These are phyloP conservation scores for Cotesia chilonis DNA, from an alignment of 1,140 invertebrate species.

Conservation along the genomic window DNA sequence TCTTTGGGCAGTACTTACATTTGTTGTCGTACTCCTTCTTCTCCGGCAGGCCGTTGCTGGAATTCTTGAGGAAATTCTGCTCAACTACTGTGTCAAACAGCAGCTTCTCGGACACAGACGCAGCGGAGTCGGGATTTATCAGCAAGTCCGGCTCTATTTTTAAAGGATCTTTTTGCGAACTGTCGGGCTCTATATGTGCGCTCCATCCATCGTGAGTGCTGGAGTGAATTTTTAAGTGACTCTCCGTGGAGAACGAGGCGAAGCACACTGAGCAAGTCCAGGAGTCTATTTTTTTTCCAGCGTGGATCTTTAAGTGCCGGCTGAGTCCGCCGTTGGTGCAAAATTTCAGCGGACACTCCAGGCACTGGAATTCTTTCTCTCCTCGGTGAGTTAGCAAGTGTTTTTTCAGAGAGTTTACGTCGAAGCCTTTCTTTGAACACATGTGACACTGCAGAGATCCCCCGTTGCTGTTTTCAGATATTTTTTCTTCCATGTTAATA, in stretches of 20 bases:
- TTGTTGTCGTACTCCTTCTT: conserved; percentile 61
- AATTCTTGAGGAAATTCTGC: conserved; percentile 20
- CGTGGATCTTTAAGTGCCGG: conserved; percentile 63
- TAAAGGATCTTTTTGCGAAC: conserved; percentile 39
- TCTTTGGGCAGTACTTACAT: conserved; percentile 69
- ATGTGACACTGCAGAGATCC: conserved; percentile 50
- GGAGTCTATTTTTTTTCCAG: conserved; percentile 39
- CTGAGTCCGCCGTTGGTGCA: conserved; percentile 60
- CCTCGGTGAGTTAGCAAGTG: conserved; percentile 68
- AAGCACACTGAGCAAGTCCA: conserved; percentile 46
- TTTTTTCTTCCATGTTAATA: not conserved
- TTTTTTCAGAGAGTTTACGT: conserved; percentile 46
- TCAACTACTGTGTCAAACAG: conserved; percentile 63
- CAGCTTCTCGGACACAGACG: conserved; percentile 66
- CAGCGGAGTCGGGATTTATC: conserved; percentile 35
- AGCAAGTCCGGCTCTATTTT: conserved; percentile 22
- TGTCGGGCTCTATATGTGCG: conserved; percentile 37
- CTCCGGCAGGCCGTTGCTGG: conserved; percentile 34
- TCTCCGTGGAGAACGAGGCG: conserved; percentile 42
- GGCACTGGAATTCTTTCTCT: conserved; percentile 57
- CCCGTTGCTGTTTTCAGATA: conserved; percentile 28
- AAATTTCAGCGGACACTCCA: conserved; percentile 63
- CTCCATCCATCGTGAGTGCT: conserved; percentile 47
- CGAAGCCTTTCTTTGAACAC: conserved; percentile 50
- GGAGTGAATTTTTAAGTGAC: conserved; percentile 43